These are phyloP conservation scores for Octopus sinensis DNA, from an alignment of 1,140 invertebrate genomes.

Conservation along the genomic window DNA sequence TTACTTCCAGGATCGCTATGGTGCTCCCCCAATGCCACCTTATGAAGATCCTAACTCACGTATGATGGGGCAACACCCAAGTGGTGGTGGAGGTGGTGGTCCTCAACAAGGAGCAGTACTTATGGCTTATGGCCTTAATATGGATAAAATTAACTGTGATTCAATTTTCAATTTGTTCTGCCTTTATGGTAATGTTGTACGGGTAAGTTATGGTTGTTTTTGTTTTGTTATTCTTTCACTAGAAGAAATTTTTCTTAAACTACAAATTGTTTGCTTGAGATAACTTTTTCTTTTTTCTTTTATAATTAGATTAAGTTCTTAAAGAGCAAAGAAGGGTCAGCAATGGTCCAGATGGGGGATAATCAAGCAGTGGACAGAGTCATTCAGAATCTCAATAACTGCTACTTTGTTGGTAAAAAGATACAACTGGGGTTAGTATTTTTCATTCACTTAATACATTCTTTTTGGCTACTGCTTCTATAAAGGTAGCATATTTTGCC, in stretches of 20 bases:
- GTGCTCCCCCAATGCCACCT: slow-evolving; percentile 25
- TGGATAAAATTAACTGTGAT: slow-evolving; percentile 90
- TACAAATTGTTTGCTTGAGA: not conserved
- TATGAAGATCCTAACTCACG: slow-evolving; percentile 9
- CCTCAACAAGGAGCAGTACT: slow-evolving; percentile 80
- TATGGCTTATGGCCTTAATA: slow-evolving; percentile 96
- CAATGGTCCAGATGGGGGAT: slow-evolving; percentile 99
- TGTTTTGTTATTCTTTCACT: not conserved
- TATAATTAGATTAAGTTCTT: slow-evolving; percentile 89
- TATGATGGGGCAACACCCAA: slow-evolving; percentile 10
- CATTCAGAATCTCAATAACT: slow-evolving; percentile 91
- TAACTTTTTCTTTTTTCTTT: not conserved
- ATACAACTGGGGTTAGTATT: slow-evolving; percentile 64
- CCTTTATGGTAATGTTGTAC: slow-evolving; percentile 94
- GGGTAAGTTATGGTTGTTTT: slow-evolving; percentile 67
- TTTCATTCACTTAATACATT: too few relatives aligned
- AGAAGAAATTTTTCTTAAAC: not conserved
- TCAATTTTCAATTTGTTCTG: slow-evolving; percentile 98
- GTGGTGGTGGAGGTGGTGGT: slow-evolving; percentile 12
- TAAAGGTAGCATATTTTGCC: too few relatives aligned
- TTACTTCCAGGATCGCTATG: slow-evolving; percentile 13
- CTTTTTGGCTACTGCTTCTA: too few relatives aligned
- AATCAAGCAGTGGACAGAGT: slow-evolving; percentile 88
- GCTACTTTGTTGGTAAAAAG: slow-evolving; percentile 72
- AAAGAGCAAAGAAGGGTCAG: slow-evolving; percentile 96